Evolutionary conservation across 1,140 invertebrate genomes (phyloP), one percentile per base, ranked within the genome.

Genomic region (Stratiolaelaps scimitus): DNA sequence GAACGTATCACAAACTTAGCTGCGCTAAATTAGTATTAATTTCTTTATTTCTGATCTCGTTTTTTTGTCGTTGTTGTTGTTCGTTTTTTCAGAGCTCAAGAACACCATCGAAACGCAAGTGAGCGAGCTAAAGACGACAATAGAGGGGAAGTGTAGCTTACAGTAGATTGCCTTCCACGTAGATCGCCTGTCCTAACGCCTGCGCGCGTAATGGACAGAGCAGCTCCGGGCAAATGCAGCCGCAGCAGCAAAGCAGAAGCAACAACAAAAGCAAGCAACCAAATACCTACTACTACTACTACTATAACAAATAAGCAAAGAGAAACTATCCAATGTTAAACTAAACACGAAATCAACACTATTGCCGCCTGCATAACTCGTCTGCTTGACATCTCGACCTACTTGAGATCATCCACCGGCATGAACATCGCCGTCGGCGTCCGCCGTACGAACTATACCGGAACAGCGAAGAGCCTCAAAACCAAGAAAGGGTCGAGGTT

Each of bases 101-200:
- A 91, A 92, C 79, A 86, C 88, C 76, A 85, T 92, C 82, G 88
- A 92, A 80, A 88, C 87, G 74, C 88, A 91, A 83, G 88, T 92
- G 77, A 92, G 85, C 79, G 89, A 92, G 81, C 80, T 92, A 76
- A 92, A 91, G 80, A 84, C 87, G 73, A 87, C 90, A 80, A 87
- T 92, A 76, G 89, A 92, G 82, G 89, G 86, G 80, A 90, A 88
- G 81, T 92, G 69, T 65, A 64, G 67, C 44, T 68, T 72, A 26
- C 72, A 72, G 48, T 72, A 67, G 46, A 69, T 26, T 65, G 60
- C 48, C 56, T 66, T 17, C 34, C 45, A 29, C 56, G 47, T 64
- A 64, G 68, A 68, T 68, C 60, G 69, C 66, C 67, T 67, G 67
- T 69, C 68, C 64, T 47, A 64, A 64, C 15, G 53, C 15, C 26